Evolutionary conservation across 2,797 vertebrate genomes (phyloP).

Genomic region (Neosalanx taihuensis): DNA sequence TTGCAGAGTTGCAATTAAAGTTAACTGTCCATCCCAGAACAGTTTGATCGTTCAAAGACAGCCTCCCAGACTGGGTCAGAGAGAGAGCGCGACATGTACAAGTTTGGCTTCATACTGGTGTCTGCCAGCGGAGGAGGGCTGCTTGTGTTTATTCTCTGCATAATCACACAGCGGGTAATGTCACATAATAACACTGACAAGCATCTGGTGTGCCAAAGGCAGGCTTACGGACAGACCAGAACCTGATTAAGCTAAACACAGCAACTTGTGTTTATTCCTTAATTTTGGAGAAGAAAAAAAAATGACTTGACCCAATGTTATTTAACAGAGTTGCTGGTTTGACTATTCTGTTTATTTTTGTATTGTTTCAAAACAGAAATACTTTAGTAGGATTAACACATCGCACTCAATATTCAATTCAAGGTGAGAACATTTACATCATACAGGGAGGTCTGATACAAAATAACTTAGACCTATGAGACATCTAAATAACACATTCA

Average conservation of each 20-base stretch:
- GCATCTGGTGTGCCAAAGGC: neutral
- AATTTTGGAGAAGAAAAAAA: neutral
- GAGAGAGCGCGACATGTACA: conserved; percentile 58
- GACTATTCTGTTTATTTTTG: neutral
- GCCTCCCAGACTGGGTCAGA: conserved; percentile 51
- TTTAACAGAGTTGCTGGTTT: neutral
- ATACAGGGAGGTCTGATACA: neutral
- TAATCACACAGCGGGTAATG: conserved; percentile 72
- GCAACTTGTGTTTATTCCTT: neutral
- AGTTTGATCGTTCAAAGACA: conserved; percentile 61
- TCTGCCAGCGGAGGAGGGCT: conserved; percentile 70
- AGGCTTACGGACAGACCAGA: neutral
- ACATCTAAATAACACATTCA: conserved; percentile 31
- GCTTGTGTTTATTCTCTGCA: conserved; percentile 63
- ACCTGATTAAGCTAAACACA: neutral
- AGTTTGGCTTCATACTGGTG: conserved; percentile 67
- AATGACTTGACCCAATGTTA: too few relatives aligned
- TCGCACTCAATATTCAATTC: neutral
- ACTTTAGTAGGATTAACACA: neutral
- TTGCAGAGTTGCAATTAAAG: neutral
- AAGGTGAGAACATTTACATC: neutral
- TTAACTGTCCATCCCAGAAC: conserved; percentile 8
- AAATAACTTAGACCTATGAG: neutral
- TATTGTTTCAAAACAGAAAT: conserved; percentile 4
- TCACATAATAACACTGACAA: neutral